These are phyloP conservation scores for Anthophora plumipes DNA, from an alignment of 2,888 invertebrate genomes.

Conservation along the genomic window DNA sequence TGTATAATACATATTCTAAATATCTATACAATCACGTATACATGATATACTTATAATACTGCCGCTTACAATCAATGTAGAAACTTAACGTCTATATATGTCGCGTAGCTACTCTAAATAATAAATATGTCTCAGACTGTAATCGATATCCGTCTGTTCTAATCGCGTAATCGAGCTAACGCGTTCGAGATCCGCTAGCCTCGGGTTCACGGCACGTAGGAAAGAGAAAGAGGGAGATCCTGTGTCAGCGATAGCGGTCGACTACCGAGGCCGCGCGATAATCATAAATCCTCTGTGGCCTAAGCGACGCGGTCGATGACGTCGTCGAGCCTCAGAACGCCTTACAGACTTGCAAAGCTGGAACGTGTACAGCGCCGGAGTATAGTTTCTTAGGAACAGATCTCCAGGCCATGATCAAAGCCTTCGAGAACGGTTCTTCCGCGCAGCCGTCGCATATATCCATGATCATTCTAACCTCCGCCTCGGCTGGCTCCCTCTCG, in stretches of 20 bases:
- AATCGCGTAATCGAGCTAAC: conserved; percentile 27
- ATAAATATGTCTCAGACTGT: conserved; percentile 36
- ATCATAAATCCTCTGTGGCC: conserved; percentile 17
- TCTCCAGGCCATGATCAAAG: conserved; percentile 92
- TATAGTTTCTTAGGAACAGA: conserved; percentile 90
- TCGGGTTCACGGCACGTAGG: conserved; percentile 37
- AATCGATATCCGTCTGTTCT: conserved; percentile 2
- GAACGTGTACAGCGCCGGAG: conserved; percentile 90
- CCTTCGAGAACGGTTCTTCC: conserved; percentile 92
- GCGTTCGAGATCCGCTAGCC: conserved; percentile 2
- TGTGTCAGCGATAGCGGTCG: conserved; percentile 27
- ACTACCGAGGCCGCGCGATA: conserved; percentile 15
- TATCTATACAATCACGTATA: no score
- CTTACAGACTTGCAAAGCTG: conserved; percentile 88
- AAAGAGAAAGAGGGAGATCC: conserved; percentile 30
- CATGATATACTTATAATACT: not conserved
- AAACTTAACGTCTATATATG: not conserved
- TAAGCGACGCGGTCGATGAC: conserved; percentile 1
- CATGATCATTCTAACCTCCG: conserved; percentile 93
- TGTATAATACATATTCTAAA: no score
- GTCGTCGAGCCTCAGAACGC: conserved; percentile 85
- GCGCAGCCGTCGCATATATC: conserved; percentile 91
- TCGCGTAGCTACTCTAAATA: not conserved
- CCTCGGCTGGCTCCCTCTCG: conserved; percentile 93
- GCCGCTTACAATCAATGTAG: not conserved